phyloP scores from a whole-genome alignment of 2,113 vertebrate genomes.

The Pterophyllum scalare region DNA sequence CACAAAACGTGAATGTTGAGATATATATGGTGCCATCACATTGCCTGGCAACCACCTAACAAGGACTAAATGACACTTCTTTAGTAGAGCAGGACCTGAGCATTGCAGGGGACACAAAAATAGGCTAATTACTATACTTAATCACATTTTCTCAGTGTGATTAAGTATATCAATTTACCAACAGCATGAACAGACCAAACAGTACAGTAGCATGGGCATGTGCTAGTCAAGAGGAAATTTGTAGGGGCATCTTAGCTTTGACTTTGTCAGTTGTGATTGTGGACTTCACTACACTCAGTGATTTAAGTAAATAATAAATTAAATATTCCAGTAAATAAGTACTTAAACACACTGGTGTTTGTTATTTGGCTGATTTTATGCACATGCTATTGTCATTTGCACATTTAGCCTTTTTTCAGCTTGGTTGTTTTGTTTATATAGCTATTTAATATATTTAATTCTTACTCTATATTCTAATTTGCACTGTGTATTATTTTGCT shows the following conservation, averaged over 20 bases:
- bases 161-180: constrained; percentile 11
- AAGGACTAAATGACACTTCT: not conserved
- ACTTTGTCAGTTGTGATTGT: not conserved
- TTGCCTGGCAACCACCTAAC: constrained; percentile 6
- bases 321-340: too few relatives aligned
- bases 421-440: too few relatives aligned
- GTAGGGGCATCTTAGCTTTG: not conserved
- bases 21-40: not conserved
- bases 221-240: not conserved
- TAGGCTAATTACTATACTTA: constrained; percentile 7
- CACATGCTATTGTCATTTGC: too few relatives aligned
- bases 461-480: too few relatives aligned
- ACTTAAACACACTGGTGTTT: too few relatives aligned
- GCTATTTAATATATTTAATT: too few relatives aligned
- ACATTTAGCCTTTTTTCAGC: too few relatives aligned
- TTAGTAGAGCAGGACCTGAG: not conserved
- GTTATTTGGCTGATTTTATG: too few relatives aligned
- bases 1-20: not conserved
- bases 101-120: constrained; percentile 4
- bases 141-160: not conserved
- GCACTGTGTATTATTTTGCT: too few relatives aligned
- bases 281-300: too few relatives aligned
- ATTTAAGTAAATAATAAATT: too few relatives aligned
- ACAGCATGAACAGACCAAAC: not conserved
- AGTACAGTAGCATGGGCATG: not conserved